Conservation (phyloP, 2,797 vertebrate species). For the Leucoraja ocellata region DNA sequence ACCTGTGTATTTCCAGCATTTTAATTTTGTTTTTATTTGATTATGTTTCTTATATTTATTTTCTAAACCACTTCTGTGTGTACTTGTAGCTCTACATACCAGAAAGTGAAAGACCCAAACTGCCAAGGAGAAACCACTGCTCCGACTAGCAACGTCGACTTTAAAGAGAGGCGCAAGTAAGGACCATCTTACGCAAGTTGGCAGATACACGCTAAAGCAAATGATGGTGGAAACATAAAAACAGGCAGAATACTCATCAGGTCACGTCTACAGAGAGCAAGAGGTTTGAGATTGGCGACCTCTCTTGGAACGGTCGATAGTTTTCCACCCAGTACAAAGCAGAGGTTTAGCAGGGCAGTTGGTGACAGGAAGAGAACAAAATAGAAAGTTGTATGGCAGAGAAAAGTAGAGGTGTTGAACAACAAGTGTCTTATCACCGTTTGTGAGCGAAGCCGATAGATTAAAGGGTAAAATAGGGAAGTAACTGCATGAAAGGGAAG, state of each 20-base stretch:
- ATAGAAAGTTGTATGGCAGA: neutral
- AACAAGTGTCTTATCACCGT: no score
- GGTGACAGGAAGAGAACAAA: neutral
- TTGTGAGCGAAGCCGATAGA: neutral
- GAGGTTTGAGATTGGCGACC: neutral
- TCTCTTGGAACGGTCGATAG: neutral
- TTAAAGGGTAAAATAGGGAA: neutral
- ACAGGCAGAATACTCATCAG: neutral
- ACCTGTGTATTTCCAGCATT: no score
- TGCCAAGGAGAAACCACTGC: neutral
- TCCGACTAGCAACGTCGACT: neutral
- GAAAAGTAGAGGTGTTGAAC: neutral
- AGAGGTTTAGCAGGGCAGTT: no score
- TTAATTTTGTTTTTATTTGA: no score
- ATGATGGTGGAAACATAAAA: neutral
- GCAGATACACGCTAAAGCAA: neutral
- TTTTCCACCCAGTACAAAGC: neutral
- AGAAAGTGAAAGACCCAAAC: neutral
- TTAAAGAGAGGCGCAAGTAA: constrained; percentile 34
- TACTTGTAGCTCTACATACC: neutral
- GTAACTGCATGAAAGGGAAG: neutral
- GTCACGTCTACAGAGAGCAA: neutral
- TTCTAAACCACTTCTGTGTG: neutral
- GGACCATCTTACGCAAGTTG: neutral
- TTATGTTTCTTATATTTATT: neutral